Base-by-base conservation (phyloP, 1,140 invertebrate species). In the Globodera rostochiensis region DNA sequence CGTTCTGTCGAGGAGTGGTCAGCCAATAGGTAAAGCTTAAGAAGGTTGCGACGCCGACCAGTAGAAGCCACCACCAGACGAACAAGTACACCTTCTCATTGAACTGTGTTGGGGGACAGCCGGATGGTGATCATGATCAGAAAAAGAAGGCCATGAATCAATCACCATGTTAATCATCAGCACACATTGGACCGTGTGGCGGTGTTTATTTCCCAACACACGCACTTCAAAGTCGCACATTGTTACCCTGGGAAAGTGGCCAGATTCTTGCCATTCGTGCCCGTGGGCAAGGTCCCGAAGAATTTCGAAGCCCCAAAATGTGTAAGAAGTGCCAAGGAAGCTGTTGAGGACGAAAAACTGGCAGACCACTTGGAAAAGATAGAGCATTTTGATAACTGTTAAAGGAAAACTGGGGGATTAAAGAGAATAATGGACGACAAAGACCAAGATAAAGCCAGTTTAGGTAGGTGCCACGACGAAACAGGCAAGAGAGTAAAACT, bases 291-390 rank as follows among this genome's bases (percentile, higher is more conserved):
- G 80, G 80, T 91, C 90, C 46, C 87, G 80, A 0, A 92, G 77
- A n/a, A 92, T 91, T 83, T 92, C 91, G n/a, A 91, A 86, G n/a
- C 92, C 92, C 84, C 91, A 92, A 80, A 91, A 87, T 66, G 90
- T 89, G 84, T 91, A 92, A 73, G 91, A 90, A 73, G 89, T 90
- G 53, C 91, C 91, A 70, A 92, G 89, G 87, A 92, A 92, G 21
- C 85, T 86, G 82, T 78, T 78, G 46, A 78, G 25, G n/a, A 46
- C 87, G 80, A 92, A 90, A 81, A 92, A 90, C 82, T 92, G 92
- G 69, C 87, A 87, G 36, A 92, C 84, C 36, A 91, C 90, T 84
- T 92, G 92, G 50, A 90, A 47, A 6, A 91, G 87, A 82, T 91
- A 92, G 3, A 92, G 80, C 36, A 91, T 57, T 85, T 92, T 92